Conservation (phyloP, 2,797 vertebrate genomes). For the Cuniculus paca region DNA sequence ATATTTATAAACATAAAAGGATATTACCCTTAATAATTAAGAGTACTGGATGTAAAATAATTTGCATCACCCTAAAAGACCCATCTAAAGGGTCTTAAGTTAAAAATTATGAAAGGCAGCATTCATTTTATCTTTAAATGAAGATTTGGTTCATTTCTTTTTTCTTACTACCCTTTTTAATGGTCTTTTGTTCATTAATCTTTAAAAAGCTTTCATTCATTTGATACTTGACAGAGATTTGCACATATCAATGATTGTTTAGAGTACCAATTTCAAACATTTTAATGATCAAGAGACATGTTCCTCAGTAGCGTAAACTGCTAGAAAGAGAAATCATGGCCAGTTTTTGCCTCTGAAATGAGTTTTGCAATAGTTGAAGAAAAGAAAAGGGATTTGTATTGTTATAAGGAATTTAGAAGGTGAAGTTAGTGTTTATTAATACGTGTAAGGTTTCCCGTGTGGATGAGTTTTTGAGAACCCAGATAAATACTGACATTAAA, state of each 20-base stretch:
- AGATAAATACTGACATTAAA: slow-evolving; percentile 1
- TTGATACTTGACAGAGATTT: background rate
- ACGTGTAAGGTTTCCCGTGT: background rate
- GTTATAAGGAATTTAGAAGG: background rate
- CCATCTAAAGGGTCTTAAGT: background rate
- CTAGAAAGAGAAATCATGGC: background rate
- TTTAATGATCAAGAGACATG: background rate
- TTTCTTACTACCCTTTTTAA: background rate
- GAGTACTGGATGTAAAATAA: background rate
- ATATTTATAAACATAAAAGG: slow-evolving; percentile 32
- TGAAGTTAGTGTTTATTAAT: background rate
- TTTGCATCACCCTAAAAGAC: slow-evolving; percentile 10
- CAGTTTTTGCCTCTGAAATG: background rate
- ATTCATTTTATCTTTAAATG: slow-evolving; percentile 16
- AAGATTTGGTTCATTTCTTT: background rate
- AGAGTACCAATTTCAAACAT: background rate
- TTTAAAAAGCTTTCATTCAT: background rate
- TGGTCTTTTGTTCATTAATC: slow-evolving; percentile 26
- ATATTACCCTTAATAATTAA: background rate
- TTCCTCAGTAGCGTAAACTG: background rate
- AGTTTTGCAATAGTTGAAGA: background rate
- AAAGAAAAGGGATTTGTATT: background rate
- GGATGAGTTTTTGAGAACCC: background rate
- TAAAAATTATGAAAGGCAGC: slow-evolving; percentile 35
- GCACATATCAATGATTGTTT: background rate